Percentiles rank a stretch among this genome's conserved stretches.
These are phyloP conservation scores for Prionace glauca DNA, from an alignment of 2,797 vertebrate species.

Conservation along the genomic window DNA sequence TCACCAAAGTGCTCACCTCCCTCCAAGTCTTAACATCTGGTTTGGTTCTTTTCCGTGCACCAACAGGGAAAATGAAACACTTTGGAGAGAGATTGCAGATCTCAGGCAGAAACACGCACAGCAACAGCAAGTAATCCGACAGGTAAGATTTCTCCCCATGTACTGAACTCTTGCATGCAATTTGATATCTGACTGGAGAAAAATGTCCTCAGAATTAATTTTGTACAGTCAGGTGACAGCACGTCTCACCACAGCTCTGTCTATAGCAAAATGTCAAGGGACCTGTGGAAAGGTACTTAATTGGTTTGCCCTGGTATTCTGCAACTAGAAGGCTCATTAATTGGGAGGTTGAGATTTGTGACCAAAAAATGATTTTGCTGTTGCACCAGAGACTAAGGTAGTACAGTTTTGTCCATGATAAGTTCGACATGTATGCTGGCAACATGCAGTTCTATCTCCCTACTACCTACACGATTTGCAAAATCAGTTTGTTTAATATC, in stretches of 20 bases:
- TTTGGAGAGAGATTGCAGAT: conserved; percentile 88
- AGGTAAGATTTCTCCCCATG: conserved; percentile 58
- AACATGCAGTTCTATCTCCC: neutral
- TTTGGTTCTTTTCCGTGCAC: neutral
- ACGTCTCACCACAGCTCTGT: neutral
- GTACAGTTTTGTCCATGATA: neutral
- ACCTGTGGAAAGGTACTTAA: neutral
- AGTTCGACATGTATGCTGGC: neutral
- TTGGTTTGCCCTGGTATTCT: neutral
- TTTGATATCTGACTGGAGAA: neutral
- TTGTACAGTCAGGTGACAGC: neutral
- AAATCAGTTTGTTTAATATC: neutral
- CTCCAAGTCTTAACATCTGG: too few species aligned
- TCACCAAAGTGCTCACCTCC: too few species aligned
- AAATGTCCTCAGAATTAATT: neutral
- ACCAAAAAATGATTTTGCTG: neutral
- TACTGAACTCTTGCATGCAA: neutral
- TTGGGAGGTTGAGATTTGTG: neutral
- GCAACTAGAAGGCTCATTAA: neutral
- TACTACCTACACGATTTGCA: neutral
- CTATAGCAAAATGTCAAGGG: neutral
- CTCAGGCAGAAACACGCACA: conserved; percentile 85
- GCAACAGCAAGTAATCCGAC: conserved; percentile 89
- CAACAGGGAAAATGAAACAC: conserved; percentile 83
- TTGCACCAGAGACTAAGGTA: neutral